Percentiles rank a stretch among this genome's conserved stretches.
phyloP scores from a whole-genome alignment of 2,888 invertebrate genomes.

The Schizaphis graminum region DNA sequence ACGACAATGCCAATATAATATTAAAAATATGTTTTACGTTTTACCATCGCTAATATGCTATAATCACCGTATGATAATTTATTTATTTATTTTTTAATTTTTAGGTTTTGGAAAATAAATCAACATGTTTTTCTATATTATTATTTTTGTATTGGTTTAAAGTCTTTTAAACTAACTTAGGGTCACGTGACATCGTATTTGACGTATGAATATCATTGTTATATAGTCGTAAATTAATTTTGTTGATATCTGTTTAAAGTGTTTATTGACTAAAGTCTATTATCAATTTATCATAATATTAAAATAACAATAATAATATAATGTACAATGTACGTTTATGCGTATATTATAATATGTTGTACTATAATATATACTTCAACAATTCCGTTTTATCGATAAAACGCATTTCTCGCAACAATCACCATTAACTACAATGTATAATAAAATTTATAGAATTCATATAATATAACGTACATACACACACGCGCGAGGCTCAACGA shows the following conservation, averaged over 20 bases:
- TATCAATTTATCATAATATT: background rate
- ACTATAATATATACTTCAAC: background rate
- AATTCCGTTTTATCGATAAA: slow-evolving; percentile 44
- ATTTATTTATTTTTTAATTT: background rate
- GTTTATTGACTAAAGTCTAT: background rate
- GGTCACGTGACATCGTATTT: background rate
- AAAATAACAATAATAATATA: background rate
- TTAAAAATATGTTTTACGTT: background rate
- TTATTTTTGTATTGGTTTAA: background rate
- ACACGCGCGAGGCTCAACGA: background rate
- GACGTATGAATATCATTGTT: slow-evolving; percentile 5
- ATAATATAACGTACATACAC: background rate
- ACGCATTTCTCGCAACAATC: slow-evolving; percentile 10
- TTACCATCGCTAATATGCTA: background rate
- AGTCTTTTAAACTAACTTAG: background rate
- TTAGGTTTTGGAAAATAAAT: background rate
- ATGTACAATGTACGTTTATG: background rate
- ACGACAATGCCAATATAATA: background rate
- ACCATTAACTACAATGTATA: background rate
- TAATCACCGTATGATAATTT: background rate
- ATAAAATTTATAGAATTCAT: slow-evolving; percentile 16
- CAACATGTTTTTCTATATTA: background rate
- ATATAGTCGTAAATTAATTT: slow-evolving; percentile 6
- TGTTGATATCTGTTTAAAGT: background rate
- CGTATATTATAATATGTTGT: background rate